Evolutionary conservation across 2,888 invertebrate genomes (phyloP), one percentile per base, ranked within the genome.

Genomic region (Camptogramma bilineatum): DNA sequence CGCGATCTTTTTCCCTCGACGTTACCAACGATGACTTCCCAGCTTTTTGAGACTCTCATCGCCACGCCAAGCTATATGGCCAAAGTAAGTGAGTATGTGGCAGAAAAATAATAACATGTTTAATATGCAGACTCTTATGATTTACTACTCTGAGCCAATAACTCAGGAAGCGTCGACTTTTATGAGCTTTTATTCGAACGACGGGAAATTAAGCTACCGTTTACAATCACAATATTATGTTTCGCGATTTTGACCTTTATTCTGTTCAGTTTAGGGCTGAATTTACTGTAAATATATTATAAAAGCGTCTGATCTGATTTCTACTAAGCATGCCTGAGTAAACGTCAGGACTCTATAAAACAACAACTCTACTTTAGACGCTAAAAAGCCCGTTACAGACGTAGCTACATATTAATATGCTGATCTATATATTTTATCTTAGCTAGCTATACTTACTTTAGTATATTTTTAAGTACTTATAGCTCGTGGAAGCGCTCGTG

Each of bases 151-250:
- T 52, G 31, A 10, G 64, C 64, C 72, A 70, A 70, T 72, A 72
- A 66, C 59, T 67, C 59, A 64, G 63, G 64, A 59, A 52, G 60
- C 63, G 59, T 60, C 54, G 66, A 64, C 63, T 70, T 72, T 70
- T 70, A 70, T 70, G 57, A 72, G 68, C 52, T 72, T 72, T 68
- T 72, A 72, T 69, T 66, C 58, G 28, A 59, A 44, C 58, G 58
- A 59, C 58, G 52, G 63, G 65, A 66, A 66, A 71, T 68, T 68
- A 64, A 68, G 64, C 55, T 46, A 52, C 52, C 58, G 58, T 46
- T 59, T 52, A 59, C 58, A 46, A 52, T 59, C 44, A 52, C 19
- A 44, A 16, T 44, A 16, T n/a, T 44, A 17, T 24, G 17, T 7
- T 44, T 28, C 16, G 19, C n/a, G 1, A 34, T 46, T 59, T 24